Evolutionary conservation across 2,113 vertebrate species (phyloP).

Genomic region (Panthera uncia): DNA sequence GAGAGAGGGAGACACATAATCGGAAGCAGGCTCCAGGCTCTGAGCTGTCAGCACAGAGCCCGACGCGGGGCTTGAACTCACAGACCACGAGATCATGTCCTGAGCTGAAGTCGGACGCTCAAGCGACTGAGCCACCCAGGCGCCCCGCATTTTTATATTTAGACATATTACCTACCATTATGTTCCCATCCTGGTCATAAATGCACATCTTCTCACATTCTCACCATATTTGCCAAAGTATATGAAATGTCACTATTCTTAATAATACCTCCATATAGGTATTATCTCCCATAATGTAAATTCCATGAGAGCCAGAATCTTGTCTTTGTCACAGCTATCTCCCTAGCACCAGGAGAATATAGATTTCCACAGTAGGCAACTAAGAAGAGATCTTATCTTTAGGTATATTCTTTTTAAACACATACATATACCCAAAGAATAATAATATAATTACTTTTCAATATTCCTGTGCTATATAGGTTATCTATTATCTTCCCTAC

Average conservation of each 20-base stretch:
- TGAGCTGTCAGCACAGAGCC: too few relatives aligned
- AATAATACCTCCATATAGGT: not conserved
- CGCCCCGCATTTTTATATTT: not conserved
- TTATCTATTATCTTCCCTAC: not conserved
- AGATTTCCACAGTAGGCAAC: not conserved
- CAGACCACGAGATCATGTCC: too few relatives aligned
- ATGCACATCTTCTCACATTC: not conserved
- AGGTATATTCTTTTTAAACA: not conserved
- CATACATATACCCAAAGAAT: not conserved
- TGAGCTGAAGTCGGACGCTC: too few relatives aligned
- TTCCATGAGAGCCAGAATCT: not conserved
- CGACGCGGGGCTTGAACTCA: too few relatives aligned
- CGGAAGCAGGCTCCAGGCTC: too few relatives aligned
- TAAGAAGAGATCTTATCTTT: not conserved
- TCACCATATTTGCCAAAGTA: not conserved
- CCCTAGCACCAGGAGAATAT: not conserved
- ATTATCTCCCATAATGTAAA: not conserved
- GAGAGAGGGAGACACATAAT: too few relatives aligned
- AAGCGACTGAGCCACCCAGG: too few relatives aligned
- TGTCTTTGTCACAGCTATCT: not conserved
- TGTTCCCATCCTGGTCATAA: not conserved
- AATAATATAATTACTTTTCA: not conserved
- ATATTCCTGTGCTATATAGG: not conserved
- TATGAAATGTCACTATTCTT: not conserved
- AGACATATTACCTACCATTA: not conserved